Percentiles rank a stretch among this genome's conserved stretches.
phyloP scores from a whole-genome alignment of 1,140 invertebrate species.

The Drosophila melanogaster region DNA sequence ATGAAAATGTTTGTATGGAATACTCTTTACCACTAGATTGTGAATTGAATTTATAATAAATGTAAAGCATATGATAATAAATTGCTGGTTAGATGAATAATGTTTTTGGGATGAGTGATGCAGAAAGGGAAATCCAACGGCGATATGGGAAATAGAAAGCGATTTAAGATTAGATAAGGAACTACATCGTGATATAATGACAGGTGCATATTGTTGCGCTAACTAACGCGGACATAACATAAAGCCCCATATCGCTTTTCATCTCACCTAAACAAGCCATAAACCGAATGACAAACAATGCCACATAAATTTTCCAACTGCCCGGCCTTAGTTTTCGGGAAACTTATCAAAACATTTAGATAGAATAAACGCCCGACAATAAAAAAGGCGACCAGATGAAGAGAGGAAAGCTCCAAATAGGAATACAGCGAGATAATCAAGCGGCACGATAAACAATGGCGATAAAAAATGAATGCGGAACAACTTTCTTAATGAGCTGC shows the following conservation, averaged over 20 bases:
- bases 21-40: no score
- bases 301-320: slow-evolving; percentile 67
- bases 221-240: slow-evolving; percentile 2
- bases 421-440: slow-evolving; percentile 62
- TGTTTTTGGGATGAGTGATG: not conserved
- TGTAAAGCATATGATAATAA: no score
- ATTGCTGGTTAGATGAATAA: not conserved
- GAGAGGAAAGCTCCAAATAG: slow-evolving; percentile 56
- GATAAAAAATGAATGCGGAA: slow-evolving; percentile 82
- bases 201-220: slow-evolving; percentile 12
- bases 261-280: slow-evolving; percentile 72
- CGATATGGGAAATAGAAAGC: slow-evolving; percentile 25
- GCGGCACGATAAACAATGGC: slow-evolving; percentile 68
- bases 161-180: slow-evolving; percentile 22
- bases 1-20: no score
- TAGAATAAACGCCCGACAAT: slow-evolving; percentile 77
- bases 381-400: slow-evolving; percentile 63
- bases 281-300: slow-evolving; percentile 81
- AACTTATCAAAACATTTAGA: slow-evolving; percentile 82
- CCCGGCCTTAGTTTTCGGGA: slow-evolving; percentile 31
- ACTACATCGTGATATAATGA: not conserved
- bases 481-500: slow-evolving; percentile 83
- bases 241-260: slow-evolving; percentile 37
- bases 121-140: slow-evolving; percentile 6
- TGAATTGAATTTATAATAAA: no score